Evolutionary conservation across 53 echinoderm and acorn worm species (phyloP).

Genomic region (Apostichopus leukothele): DNA sequence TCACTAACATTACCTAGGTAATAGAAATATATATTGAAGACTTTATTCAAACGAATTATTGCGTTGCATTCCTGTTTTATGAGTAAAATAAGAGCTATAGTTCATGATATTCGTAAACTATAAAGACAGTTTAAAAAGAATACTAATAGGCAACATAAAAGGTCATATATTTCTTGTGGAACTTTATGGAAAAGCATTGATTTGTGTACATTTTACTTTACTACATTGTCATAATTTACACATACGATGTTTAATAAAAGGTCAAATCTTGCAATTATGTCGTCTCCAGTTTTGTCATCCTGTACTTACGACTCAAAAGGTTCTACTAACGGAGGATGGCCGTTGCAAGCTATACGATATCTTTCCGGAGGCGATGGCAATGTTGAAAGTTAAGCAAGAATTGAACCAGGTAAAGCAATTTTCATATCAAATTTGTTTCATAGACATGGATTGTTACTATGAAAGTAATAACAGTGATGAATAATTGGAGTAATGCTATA

Average conservation of each 20-base stretch:
- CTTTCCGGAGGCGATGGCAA: neutral
- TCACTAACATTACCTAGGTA: too few species aligned
- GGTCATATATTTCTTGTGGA: too few species aligned
- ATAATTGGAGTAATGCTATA: neutral
- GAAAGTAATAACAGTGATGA: too few species aligned
- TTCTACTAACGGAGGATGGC: neutral
- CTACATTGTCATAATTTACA: neutral
- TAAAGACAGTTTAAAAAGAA: too few species aligned
- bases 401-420: neutral
- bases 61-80: too few species aligned
- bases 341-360: slow-evolving; percentile 25
- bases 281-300: slow-evolving; percentile 1
- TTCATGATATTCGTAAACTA: too few species aligned
- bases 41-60: too few species aligned
- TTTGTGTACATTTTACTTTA: neutral
- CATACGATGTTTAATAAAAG: neutral
- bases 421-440: too few species aligned
- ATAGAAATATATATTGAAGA: too few species aligned
- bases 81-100: too few species aligned
- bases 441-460: too few species aligned
- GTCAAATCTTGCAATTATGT: neutral
- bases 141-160: too few species aligned
- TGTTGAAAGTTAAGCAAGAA: neutral
- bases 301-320: neutral
- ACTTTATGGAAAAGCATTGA: neutral